Conservation (phyloP, 1,140 invertebrate genomes). For the Drosophila saltans region DNA sequence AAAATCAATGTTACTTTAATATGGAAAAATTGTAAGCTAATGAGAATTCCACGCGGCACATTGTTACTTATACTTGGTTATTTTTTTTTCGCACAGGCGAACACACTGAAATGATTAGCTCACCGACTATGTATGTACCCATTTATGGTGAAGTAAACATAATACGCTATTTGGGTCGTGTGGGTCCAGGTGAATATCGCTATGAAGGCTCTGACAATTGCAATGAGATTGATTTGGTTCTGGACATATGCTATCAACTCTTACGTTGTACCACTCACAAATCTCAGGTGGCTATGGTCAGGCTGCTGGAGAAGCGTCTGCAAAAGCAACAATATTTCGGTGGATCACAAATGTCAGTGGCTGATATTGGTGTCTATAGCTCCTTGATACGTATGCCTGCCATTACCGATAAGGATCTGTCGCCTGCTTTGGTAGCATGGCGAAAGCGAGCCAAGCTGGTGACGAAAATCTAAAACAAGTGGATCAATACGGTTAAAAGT, state of each 20-base stretch:
- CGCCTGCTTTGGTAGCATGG: constrained; percentile 72
- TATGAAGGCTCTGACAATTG: constrained; percentile 72
- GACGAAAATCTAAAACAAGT: constrained; percentile 58
- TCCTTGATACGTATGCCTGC: constrained; percentile 75
- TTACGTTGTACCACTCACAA: constrained; percentile 75
- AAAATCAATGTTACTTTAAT: constrained; percentile 77
- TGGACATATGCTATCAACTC: constrained; percentile 82
- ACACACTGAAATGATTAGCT: constrained; percentile 82
- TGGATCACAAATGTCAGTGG: constrained; percentile 72
- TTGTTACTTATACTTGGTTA: neutral
- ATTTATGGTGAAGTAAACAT: constrained; percentile 82
- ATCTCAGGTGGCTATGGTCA: constrained; percentile 67
- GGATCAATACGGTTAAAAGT: neutral
- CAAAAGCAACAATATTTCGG: constrained; percentile 76
- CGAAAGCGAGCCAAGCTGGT: constrained; percentile 70
- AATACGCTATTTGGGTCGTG: constrained; percentile 78
- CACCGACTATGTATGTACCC: constrained; percentile 82
- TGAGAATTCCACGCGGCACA: neutral
- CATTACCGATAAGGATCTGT: constrained; percentile 73
- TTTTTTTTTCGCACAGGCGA: constrained; percentile 54
- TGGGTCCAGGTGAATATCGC: constrained; percentile 72
- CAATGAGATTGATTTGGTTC: constrained; percentile 78
- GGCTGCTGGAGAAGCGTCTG: constrained; percentile 67
- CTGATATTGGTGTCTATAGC: constrained; percentile 78
- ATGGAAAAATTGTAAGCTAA: constrained; percentile 79